A percentile compares a stretch with the other conserved stretches of the same genome.
These are phyloP conservation scores for Erythrolamprus reginae DNA, from an alignment of 2,113 vertebrate species.

Conservation along the genomic window DNA sequence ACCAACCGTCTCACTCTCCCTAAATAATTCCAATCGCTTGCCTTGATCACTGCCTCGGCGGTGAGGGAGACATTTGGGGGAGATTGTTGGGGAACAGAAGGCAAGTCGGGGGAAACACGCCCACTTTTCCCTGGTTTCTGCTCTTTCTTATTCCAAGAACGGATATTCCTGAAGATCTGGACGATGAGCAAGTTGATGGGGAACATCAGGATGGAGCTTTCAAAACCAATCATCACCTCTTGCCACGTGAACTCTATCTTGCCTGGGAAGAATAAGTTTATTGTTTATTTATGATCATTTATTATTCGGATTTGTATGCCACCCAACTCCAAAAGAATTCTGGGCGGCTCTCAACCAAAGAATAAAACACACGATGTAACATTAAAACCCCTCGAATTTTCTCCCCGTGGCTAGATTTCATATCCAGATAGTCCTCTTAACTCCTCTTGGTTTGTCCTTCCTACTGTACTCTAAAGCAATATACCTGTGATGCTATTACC, in stretches of 20 bases:
- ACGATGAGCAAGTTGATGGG: slow-evolving; percentile 94
- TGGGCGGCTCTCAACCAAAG: too few species aligned
- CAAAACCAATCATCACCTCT: slow-evolving; percentile 89
- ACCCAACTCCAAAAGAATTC: too few species aligned
- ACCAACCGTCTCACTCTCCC: background rate
- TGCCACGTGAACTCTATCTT: slow-evolving; percentile 94
- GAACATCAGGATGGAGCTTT: slow-evolving; percentile 94
- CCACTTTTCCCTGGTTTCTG: slow-evolving; percentile 67
- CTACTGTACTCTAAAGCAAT: background rate
- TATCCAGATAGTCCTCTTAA: background rate
- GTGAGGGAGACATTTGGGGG: slow-evolving; percentile 70
- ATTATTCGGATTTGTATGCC: too few species aligned
- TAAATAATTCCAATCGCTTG: slow-evolving; percentile 30
- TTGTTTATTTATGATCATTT: too few species aligned
- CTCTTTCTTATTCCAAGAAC: slow-evolving; percentile 54
- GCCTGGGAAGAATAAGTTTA: slow-evolving; percentile 69
- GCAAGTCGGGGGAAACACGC: slow-evolving; percentile 61
- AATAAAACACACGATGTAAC: too few species aligned
- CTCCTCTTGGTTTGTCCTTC: background rate
- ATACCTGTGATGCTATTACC: slow-evolving; percentile 65
- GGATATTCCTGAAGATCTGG: slow-evolving; percentile 86
- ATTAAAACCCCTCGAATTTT: too few species aligned
- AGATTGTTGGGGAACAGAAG: slow-evolving; percentile 52
- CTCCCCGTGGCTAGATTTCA: background rate
- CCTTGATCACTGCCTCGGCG: slow-evolving; percentile 83